Conservation (phyloP, 1,140 invertebrate genomes). For the Lordiphosa collinella region DNA sequence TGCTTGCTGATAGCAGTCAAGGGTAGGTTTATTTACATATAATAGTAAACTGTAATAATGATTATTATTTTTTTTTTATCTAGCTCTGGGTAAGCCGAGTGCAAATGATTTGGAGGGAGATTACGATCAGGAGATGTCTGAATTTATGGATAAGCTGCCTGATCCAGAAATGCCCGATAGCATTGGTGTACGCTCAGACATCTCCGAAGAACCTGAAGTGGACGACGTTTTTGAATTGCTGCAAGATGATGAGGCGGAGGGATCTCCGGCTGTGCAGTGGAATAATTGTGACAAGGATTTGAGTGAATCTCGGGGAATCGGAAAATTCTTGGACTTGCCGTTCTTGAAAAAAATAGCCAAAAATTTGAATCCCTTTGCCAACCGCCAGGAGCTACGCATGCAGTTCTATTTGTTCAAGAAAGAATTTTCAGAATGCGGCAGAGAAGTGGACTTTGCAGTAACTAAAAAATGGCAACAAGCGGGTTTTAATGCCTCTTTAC, state of each 20-base stretch:
- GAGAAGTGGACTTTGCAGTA: slow-evolving; percentile 43
- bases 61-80: not conserved
- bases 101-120: slow-evolving; percentile 11
- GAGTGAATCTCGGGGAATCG: slow-evolving; percentile 40
- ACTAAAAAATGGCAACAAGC: slow-evolving; percentile 14
- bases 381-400: slow-evolving; percentile 43
- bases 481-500: slow-evolving; percentile 61
- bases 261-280: slow-evolving; percentile 47
- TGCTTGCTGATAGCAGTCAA: slow-evolving; percentile 15
- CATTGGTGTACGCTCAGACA: slow-evolving; percentile 28
- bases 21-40: slow-evolving; percentile 23
- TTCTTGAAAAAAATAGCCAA: slow-evolving; percentile 62
- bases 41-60: not conserved
- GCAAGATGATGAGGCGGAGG: slow-evolving; percentile 52
- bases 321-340: slow-evolving; percentile 52
- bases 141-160: slow-evolving; percentile 42
- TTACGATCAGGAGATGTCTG: slow-evolving; percentile 50
- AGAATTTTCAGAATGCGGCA: slow-evolving; percentile 55
- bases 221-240: slow-evolving; percentile 35
- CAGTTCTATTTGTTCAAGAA: slow-evolving; percentile 64
- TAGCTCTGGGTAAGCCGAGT: slow-evolving; percentile 31
- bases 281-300: slow-evolving; percentile 68
- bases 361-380: slow-evolving; percentile 61
- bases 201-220: slow-evolving; percentile 28
- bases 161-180: slow-evolving; percentile 24